Evolutionary conservation across 2,888 invertebrate genomes (phyloP).

Genomic region (Minunthozetes semirufus): DNA sequence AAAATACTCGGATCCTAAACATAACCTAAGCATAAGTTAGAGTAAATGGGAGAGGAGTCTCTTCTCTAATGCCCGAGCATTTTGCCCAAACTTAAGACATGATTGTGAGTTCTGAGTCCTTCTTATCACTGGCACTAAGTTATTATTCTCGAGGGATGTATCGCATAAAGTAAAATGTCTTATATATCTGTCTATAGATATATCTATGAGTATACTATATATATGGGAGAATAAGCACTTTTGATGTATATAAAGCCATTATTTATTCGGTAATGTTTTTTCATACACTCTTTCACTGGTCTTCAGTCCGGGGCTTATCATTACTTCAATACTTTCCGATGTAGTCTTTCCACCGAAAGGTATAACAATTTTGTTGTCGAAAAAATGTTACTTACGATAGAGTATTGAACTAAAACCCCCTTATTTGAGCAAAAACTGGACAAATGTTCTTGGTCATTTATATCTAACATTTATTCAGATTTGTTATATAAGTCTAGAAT

Average conservation of each 20-base stretch:
- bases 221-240: not conserved
- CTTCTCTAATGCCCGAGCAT: not conserved
- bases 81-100: conserved; percentile 17
- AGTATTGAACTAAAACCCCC: not conserved
- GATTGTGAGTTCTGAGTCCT: not conserved
- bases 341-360: not conserved
- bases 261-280: conserved; percentile 10
- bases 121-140: conserved; percentile 10
- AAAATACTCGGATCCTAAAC: not conserved
- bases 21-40: conserved; percentile 1
- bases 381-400: too few relatives aligned
- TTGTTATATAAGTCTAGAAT: too few relatives aligned
- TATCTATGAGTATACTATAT: not conserved
- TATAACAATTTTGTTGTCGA: not conserved
- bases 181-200: not conserved
- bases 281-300: not conserved
- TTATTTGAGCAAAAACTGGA: too few relatives aligned
- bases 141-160: conserved; percentile 27
- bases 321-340: not conserved
- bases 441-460: too few relatives aligned
- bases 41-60: not conserved
- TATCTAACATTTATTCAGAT: too few relatives aligned
- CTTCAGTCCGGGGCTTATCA: conserved; percentile 1
- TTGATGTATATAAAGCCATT: conserved; percentile 12
- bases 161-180: conserved; percentile 6